These are phyloP conservation scores for Brachypterus glaber DNA, from an alignment of 2,888 invertebrate genomes.

Conservation along the genomic window DNA sequence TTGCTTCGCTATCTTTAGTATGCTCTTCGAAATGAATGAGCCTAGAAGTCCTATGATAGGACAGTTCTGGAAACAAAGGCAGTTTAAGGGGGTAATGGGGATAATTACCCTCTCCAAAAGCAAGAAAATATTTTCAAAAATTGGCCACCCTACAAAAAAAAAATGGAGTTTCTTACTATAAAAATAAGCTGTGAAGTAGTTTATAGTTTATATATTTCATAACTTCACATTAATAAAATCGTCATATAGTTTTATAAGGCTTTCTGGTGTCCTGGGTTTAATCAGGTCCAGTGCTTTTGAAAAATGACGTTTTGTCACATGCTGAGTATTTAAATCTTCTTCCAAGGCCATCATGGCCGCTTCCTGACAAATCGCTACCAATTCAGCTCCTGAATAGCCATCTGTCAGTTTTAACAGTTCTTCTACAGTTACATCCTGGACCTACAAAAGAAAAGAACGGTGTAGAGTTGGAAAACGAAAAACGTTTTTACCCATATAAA, in stretches of 20 bases:
- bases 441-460: slow-evolving; percentile 24
- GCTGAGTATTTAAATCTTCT: slow-evolving; percentile 54
- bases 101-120: too few relatives aligned
- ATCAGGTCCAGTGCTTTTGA: slow-evolving; percentile 59
- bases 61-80: too few relatives aligned
- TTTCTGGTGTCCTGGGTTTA: slow-evolving; percentile 64
- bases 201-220: too few relatives aligned
- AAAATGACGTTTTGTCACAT: slow-evolving; percentile 63
- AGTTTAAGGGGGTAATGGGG: too few relatives aligned
- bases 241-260: slow-evolving; percentile 64
- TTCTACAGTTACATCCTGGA: slow-evolving; percentile 58
- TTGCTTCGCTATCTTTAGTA: too few relatives aligned
- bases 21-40: too few relatives aligned
- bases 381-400: slow-evolving; percentile 91
- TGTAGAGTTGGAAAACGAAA: background rate
- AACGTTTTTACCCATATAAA: too few relatives aligned
- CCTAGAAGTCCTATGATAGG: too few relatives aligned
- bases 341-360: slow-evolving; percentile 81
- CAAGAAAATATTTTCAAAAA: too few relatives aligned
- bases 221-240: slow-evolving; percentile 43
- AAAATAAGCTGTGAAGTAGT: too few relatives aligned
- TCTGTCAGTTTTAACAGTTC: slow-evolving; percentile 59
- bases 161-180: too few relatives aligned
- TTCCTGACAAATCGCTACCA: slow-evolving; percentile 82
- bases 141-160: too few relatives aligned